These are phyloP conservation scores for Eristalis tenax DNA, from an alignment of 2,888 invertebrate genomes.

Conservation along the genomic window DNA sequence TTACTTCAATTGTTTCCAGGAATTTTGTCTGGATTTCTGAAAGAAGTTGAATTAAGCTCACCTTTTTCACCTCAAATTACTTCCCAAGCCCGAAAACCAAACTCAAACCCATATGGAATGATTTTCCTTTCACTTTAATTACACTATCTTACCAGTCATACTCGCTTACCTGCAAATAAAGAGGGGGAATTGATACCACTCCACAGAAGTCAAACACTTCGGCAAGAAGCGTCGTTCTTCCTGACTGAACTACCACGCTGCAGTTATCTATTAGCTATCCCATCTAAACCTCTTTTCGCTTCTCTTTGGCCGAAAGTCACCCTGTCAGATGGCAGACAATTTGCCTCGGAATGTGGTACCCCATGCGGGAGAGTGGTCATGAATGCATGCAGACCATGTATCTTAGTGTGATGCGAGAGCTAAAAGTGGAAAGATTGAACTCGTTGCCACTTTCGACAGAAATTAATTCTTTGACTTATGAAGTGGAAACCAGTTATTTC, in stretches of 20 bases:
- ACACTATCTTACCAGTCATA: slow-evolving; percentile 59
- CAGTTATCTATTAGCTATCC: slow-evolving; percentile 54
- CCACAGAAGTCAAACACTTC: slow-evolving; percentile 17
- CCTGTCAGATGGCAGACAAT: slow-evolving; percentile 18
- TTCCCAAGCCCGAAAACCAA: background rate
- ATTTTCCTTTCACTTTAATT: slow-evolving; percentile 63
- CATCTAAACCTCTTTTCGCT: slow-evolving; percentile 1
- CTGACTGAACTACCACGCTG: slow-evolving; percentile 41
- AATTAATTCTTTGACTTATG: slow-evolving; percentile 71
- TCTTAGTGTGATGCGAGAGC: background rate
- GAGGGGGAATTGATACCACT: slow-evolving; percentile 24
- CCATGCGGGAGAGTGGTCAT: slow-evolving; percentile 29
- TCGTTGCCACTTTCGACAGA: slow-evolving; percentile 69
- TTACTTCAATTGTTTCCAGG: background rate
- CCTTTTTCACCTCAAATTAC: slow-evolving; percentile 19
- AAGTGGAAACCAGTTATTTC: slow-evolving; percentile 69
- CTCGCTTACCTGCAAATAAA: slow-evolving; percentile 59
- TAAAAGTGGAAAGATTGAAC: slow-evolving; percentile 49
- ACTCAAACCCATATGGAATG: slow-evolving; percentile 43
- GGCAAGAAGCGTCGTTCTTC: slow-evolving; percentile 5
- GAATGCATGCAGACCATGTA: slow-evolving; percentile 22
- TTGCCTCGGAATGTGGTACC: slow-evolving; percentile 22
- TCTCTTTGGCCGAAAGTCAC: slow-evolving; percentile 13
- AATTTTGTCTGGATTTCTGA: background rate
- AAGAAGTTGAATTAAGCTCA: slow-evolving; percentile 13